Evolutionary conservation across 2,888 invertebrate genomes (phyloP), one percentile per base, ranked within the genome.

Genomic region (Lysandra bellargus): DNA sequence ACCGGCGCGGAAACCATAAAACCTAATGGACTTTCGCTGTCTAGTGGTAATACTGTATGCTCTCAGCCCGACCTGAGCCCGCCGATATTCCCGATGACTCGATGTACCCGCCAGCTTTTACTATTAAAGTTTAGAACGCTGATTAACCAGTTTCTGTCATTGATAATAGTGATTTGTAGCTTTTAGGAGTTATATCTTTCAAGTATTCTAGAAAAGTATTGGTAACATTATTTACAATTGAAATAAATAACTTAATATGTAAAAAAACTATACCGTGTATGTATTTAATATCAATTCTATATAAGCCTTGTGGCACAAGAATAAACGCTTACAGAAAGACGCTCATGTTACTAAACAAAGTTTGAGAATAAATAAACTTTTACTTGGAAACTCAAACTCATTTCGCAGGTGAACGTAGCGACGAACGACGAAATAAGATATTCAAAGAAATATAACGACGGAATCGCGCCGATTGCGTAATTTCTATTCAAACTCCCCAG

Each of bases 21-120:
- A 92, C 92, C 90, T 93, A 93, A 93, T 93, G 93, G 93, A 93
- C 89, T 93, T 93, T 93, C 90, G 86, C 88, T 93, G 93, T 93
- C 91, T 90, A 87, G 89, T 88, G 90, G 91, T 91, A 90, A 92
- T 92, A 90, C 89, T 88, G 88, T 87, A 89, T 88, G 88, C 88
- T 87, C 87, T 87, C 84, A 82, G 82, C 83, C 85, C 85, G 85
- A 86, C 88, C 85, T 88, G 88, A 88, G 86, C 87, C 87, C 86
- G 85, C 85, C 86, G 86, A 88, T 86, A 85, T 83, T 86, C 84
- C 84, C 82, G 83, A 83, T 77, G 78, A 82, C 80, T 82, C 79
- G 81, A 75, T 76, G 83, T 82, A 81, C 82, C 82, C 79, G 49
- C 37, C 17, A 40, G 73, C 12, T 78, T 73, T 49, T 4, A 44